Conservation (phyloP, 1,140 invertebrate genomes). For the Capitella teleta region DNA sequence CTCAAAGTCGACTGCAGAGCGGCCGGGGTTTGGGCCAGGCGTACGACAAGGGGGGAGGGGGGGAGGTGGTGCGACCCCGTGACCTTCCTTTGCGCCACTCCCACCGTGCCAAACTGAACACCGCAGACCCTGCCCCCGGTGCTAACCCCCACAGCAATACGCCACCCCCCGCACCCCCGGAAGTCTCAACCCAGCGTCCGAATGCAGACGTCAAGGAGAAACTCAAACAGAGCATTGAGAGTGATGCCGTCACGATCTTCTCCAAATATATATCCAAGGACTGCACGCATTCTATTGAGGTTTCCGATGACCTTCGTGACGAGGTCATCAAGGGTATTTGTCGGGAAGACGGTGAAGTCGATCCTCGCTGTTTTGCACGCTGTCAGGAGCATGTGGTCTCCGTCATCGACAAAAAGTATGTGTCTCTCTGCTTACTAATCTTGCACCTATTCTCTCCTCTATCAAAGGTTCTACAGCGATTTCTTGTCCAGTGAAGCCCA, state of each 20-base stretch:
- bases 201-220: neutral
- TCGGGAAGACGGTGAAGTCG: slow-evolving; percentile 35
- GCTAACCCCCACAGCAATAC: neutral
- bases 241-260: slow-evolving; percentile 47
- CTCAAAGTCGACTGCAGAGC: too few species aligned
- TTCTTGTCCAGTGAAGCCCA: slow-evolving; percentile 70
- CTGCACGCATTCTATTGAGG: slow-evolving; percentile 40
- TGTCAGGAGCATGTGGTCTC: slow-evolving; percentile 56
- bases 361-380: slow-evolving; percentile 48
- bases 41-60: too few species aligned
- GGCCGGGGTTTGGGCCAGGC: too few species aligned
- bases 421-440: slow-evolving; percentile 13
- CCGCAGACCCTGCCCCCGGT: too few species aligned
- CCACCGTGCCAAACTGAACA: too few species aligned
- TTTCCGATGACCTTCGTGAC: slow-evolving; percentile 38
- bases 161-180: neutral
- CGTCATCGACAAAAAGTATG: slow-evolving; percentile 50
- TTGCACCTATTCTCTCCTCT: neutral
- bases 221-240: slow-evolving; percentile 16
- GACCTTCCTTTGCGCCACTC: too few species aligned
- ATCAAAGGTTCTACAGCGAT: slow-evolving; percentile 18
- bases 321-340: slow-evolving; percentile 41
- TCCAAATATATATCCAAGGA: slow-evolving; percentile 47
- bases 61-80: too few species aligned
- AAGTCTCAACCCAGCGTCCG: neutral